These are phyloP conservation scores for Bolborhynchus lineola DNA, from an alignment of 2,113 vertebrate species.

Conservation along the genomic window DNA sequence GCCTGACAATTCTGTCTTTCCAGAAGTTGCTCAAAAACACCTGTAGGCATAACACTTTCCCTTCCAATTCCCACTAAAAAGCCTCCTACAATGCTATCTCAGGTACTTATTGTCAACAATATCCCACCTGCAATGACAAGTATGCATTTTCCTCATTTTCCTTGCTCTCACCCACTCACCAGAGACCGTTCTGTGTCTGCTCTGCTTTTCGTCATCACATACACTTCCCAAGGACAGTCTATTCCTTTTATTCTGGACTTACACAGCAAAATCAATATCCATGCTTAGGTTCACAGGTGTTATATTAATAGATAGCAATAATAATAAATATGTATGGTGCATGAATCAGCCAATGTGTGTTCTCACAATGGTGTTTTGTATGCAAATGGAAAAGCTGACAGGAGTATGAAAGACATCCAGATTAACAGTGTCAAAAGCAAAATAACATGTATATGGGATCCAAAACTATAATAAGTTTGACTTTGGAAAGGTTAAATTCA, in stretches of 20 bases:
- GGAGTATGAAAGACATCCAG: neutral
- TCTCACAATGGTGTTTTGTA: neutral
- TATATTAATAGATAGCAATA: neutral
- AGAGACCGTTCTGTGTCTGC: neutral
- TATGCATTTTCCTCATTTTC: neutral
- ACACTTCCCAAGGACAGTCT: neutral
- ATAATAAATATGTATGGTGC: neutral
- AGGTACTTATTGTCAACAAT: neutral
- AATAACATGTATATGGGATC: neutral
- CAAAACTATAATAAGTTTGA: neutral
- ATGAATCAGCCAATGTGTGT: neutral
- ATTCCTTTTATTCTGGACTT: neutral
- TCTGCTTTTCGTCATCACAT: neutral
- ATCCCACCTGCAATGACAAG: neutral
- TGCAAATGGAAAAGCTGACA: neutral
- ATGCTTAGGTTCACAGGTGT: neutral
- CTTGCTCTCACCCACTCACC: accelerated
- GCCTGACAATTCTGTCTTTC: neutral
- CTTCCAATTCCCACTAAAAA: neutral
- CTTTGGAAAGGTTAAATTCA: slow-evolving; percentile 11
- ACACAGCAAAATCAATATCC: neutral
- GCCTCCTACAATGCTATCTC: accelerated
- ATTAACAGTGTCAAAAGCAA: neutral
- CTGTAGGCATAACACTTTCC: accelerated
- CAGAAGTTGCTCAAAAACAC: neutral